A percentile compares a stretch with the other conserved stretches of the same genome.
Conservation (phyloP, 1,140 invertebrate species). For the Leptopilina clavipes region DNA sequence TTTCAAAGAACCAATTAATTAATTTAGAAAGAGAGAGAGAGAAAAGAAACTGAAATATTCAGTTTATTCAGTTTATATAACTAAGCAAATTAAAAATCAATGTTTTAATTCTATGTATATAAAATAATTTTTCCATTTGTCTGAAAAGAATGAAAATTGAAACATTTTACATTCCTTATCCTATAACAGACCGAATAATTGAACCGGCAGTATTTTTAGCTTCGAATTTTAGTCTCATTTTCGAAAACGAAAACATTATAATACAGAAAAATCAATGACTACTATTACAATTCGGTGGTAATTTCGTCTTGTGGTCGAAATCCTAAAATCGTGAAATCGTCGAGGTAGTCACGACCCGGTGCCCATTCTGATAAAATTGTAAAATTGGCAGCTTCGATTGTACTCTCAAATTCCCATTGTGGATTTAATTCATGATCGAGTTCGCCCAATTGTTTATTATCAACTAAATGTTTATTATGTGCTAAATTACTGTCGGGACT, state of each 20-base stretch:
- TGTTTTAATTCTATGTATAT: no score
- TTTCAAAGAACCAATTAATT: no score
- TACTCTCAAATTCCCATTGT: conserved; percentile 74
- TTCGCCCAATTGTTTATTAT: conserved; percentile 40
- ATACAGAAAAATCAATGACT: not conserved
- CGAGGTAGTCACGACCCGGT: conserved; percentile 79
- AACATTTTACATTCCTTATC: no score
- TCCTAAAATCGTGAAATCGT: conserved; percentile 83
- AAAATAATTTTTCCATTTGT: no score
- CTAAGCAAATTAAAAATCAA: no score
- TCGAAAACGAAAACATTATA: conserved; percentile 2
- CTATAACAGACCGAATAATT: not conserved
- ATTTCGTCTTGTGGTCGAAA: conserved; percentile 86
- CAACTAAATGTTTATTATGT: not conserved
- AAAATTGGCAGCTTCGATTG: conserved; percentile 68
- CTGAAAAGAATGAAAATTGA: no score
- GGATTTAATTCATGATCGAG: conserved; percentile 70
- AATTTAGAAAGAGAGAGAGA: no score
- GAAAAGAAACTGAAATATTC: no score
- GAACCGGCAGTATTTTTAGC: not conserved
- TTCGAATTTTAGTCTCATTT: not conserved
- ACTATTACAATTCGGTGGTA: conserved; percentile 82
- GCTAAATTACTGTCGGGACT: conserved; percentile 44
- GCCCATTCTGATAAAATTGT: conserved; percentile 78
- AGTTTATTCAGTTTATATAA: no score